Evolutionary conservation across 1,140 invertebrate species (phyloP), one percentile per base, ranked within the genome.

Genomic region (Meloidogyne exigua): DNA sequence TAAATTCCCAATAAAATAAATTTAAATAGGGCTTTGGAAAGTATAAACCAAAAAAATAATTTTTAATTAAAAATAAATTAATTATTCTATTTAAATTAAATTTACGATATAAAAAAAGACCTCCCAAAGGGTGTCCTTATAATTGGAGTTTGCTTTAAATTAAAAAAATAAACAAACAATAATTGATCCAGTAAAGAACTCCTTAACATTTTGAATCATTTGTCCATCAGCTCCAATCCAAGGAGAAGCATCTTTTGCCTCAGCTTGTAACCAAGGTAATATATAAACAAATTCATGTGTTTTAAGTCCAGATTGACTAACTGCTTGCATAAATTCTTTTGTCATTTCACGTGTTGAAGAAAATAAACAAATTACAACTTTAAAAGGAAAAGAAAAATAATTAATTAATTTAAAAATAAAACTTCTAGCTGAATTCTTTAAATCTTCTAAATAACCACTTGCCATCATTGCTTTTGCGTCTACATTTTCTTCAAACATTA

Each of bases 311-410:
- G 77, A 57, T 3, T 64, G 36, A 25, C 42, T 76, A 12, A 79
- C 79, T 5, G 83, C 83, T 28, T 76, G 78, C 83, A 85, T 85
- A 65, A 85, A 85, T 72, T 85, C 83, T 72, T 84, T 85, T 39
- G 78, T 72, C 62, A 82, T 72, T 13, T 85, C 84, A 13, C 83
- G 80, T 13, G 83, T 85, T 2, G 77, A 80, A 4, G 81, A 82
- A 70, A 85, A 85, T 23, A 82, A 68, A 49, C 83, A 85, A 44
- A 85, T 79, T 9, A 85, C 75, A 32, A 85, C 83, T 84, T 68
- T 57, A 25, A 7, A 42, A n/a, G n/a, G n/a, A n/a, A n/a, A n/a
- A n/a, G n/a, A n/a, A n/a, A 49, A 49, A n/a, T 15, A 32, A 32
- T 32, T 32, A 32, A 32, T 36, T 21, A 32, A 26, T 7, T 4